Percentiles rank a stretch among this genome's conserved stretches.
Evolutionary conservation across 2,888 invertebrate genomes (phyloP).

Genomic region (Vandiemenella viatica): DNA sequence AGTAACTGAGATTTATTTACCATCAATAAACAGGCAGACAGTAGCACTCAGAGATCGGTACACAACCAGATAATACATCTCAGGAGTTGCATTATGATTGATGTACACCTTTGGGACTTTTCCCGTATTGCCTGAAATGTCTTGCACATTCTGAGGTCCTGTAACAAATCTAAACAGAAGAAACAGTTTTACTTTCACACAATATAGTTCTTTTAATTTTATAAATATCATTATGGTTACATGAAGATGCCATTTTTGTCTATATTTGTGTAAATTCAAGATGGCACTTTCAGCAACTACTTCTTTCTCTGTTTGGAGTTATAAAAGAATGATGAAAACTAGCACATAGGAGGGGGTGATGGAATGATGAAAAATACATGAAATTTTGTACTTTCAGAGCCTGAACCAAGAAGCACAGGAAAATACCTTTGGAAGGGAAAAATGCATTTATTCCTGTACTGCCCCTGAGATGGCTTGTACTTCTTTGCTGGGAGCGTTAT

Average conservation of each 20-base stretch:
- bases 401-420: too few species aligned
- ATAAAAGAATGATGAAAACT: too few species aligned
- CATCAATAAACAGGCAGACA: slow-evolving; percentile 67
- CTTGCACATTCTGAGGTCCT: slow-evolving; percentile 44
- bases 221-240: neutral
- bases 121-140: slow-evolving; percentile 36
- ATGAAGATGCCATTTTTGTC: too few species aligned
- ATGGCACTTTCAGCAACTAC: too few species aligned
- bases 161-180: slow-evolving; percentile 41
- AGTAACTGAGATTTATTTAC: slow-evolving; percentile 44
- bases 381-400: too few species aligned
- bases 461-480: too few species aligned
- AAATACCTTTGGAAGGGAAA: too few species aligned
- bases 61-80: slow-evolving; percentile 59
- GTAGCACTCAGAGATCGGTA: slow-evolving; percentile 78
- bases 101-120: slow-evolving; percentile 57
- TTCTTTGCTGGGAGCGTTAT: too few species aligned
- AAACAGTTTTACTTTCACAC: neutral
- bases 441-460: too few species aligned
- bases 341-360: too few species aligned
- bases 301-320: neutral
- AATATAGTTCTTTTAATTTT: neutral
- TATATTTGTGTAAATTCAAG: too few species aligned
- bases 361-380: too few species aligned
- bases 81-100: slow-evolving; percentile 40